These are phyloP conservation scores for Odontomachus brunneus DNA, from an alignment of 1,140 invertebrate genomes.

Conservation along the genomic window DNA sequence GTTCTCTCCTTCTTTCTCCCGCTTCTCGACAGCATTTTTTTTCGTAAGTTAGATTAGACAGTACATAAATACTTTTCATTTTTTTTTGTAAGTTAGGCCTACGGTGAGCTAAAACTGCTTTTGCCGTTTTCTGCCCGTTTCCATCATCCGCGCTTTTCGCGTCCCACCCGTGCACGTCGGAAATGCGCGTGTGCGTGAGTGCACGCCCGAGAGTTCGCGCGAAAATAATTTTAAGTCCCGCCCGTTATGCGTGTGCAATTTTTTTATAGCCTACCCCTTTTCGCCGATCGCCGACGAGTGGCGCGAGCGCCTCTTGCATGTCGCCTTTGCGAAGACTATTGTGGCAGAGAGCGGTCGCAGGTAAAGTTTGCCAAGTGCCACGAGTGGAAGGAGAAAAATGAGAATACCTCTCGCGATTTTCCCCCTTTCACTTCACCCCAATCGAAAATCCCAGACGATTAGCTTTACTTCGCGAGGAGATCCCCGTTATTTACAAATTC, in stretches of 20 bases:
- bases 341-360: background rate
- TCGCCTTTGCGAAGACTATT: conserved; percentile 2
- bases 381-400: no score
- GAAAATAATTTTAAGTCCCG: conserved; percentile 59
- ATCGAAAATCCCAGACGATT: no score
- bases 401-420: no score
- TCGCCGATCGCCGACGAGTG: conserved; percentile 20
- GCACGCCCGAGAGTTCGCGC: conserved; percentile 41
- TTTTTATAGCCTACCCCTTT: conserved; percentile 12
- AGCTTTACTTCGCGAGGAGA: no score
- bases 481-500: no score
- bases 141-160: background rate
- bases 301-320: conserved; percentile 41
- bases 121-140: conserved; percentile 31
- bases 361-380: no score
- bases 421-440: no score
- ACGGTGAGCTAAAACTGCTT: conserved; percentile 82
- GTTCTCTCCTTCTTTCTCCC: conserved; percentile 66
- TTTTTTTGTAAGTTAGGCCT: conserved; percentile 82
- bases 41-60: conserved; percentile 79
- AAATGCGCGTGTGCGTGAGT: conserved; percentile 1
- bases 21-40: conserved; percentile 62
- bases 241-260: background rate
- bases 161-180: conserved; percentile 2
- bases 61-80: conserved; percentile 81